phyloP scores from a whole-genome alignment of 1,140 invertebrate genomes.

The Drosophila eugracilis region DNA sequence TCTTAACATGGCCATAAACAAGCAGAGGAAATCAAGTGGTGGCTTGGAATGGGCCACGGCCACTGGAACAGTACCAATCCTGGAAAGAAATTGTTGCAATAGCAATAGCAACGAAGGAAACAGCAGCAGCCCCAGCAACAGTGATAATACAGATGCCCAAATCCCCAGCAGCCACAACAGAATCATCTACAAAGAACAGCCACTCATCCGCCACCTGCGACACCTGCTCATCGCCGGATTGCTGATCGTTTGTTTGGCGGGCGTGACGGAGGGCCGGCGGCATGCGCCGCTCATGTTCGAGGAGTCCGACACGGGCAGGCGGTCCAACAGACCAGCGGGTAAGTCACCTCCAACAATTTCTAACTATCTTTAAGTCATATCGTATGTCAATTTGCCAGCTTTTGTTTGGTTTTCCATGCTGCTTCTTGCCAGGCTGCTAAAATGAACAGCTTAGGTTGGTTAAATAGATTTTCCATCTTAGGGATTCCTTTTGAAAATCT shows the following conservation, averaged over 20 bases:
- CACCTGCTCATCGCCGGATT: constrained; percentile 72
- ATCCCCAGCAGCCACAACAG: not conserved
- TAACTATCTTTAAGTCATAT: constrained; percentile 11
- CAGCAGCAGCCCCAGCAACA: no score
- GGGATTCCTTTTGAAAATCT: no score
- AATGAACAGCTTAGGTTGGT: constrained; percentile 12
- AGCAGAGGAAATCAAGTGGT: constrained; percentile 32
- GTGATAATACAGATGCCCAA: not conserved
- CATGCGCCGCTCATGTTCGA: constrained; percentile 79
- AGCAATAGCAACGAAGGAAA: constrained; percentile 6
- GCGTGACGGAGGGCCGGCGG: constrained; percentile 66
- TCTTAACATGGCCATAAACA: constrained; percentile 60
- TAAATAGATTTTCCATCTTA: constrained; percentile 2
- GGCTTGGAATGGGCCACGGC: constrained; percentile 61
- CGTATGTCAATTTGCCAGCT: constrained; percentile 15
- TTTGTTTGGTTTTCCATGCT: not conserved
- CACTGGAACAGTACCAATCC: constrained; percentile 59
- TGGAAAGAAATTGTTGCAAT: constrained; percentile 36
- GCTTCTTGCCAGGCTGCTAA: not conserved
- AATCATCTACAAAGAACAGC: constrained; percentile 10
- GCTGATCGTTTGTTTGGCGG: constrained; percentile 49
- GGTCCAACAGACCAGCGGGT: constrained; percentile 82
- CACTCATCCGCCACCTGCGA: constrained; percentile 33
- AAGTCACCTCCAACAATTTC: constrained; percentile 50
- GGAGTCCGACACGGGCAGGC: constrained; percentile 74